phyloP scores from a whole-genome alignment of 2,113 vertebrate genomes.

The Istiophorus platypterus region DNA sequence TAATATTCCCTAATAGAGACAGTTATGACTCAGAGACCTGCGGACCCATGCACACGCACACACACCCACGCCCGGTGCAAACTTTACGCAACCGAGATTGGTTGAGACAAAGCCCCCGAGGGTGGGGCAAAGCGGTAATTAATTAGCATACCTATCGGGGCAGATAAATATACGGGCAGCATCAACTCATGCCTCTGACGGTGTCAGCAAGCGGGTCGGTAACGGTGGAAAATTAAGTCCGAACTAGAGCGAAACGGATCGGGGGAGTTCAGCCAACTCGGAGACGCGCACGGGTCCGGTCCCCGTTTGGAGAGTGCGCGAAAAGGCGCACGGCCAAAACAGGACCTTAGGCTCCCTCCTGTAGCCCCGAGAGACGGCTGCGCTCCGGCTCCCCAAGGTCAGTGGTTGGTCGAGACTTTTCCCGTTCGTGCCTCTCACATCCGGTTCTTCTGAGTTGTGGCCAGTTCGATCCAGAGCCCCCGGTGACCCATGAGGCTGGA shows the following conservation, averaged over 20 bases:
- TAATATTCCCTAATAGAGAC: not conserved
- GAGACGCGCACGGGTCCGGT: not conserved
- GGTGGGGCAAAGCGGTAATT: slow-evolving; percentile 52
- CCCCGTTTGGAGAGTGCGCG: slow-evolving; percentile 32
- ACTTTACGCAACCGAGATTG: slow-evolving; percentile 70
- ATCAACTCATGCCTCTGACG: slow-evolving; percentile 54
- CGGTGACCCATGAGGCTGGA: slow-evolving; percentile 82
- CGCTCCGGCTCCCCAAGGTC: slow-evolving; percentile 2
- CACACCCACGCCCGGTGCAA: slow-evolving; percentile 20
- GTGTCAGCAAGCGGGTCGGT: not conserved
- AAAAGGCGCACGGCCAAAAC: slow-evolving; percentile 56
- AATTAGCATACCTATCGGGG: slow-evolving; percentile 69
- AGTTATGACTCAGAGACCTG: not conserved
- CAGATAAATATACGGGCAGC: slow-evolving; percentile 58
- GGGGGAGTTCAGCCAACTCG: slow-evolving; percentile 28
- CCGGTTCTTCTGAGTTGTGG: slow-evolving; percentile 44
- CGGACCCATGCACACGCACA: not conserved
- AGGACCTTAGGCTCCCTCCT: slow-evolving; percentile 13
- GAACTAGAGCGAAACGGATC: not conserved
- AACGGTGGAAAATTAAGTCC: not conserved
- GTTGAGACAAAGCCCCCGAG: slow-evolving; percentile 31
- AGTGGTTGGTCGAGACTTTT: not conserved
- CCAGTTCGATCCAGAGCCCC: slow-evolving; percentile 43
- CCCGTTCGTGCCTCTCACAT: slow-evolving; percentile 20
- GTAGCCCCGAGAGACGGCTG: not conserved